Base-by-base conservation (phyloP, 2,888 invertebrate species). In the Colletes collaris region DNA sequence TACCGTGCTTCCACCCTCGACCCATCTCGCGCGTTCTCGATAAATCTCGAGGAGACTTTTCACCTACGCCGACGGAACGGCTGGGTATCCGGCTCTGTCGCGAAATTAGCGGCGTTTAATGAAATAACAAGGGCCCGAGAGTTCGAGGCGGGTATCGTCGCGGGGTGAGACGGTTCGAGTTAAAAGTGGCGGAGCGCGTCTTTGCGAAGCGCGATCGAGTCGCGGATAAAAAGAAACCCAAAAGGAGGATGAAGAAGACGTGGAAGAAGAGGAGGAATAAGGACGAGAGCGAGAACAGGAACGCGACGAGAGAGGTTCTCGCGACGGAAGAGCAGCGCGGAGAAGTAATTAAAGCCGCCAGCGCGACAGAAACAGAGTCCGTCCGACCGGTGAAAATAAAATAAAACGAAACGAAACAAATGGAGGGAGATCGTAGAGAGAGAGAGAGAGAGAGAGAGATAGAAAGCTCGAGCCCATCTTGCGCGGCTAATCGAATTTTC, bases 401-500 rank as follows among this genome's bases (percentile, higher is more conserved):
- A 92, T 92, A 91, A 92, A 92, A 92, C 90, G 90, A 89, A 90
- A 91, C 90, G 88, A 89, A 89, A 89, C 90, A 90, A 90, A 89
- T 87, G 91, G 86, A 90, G 88, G 60, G 44, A 56, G 46, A 10
- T 1, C 8, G 44, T 4, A 46, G 10, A 46, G 40, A 19, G 35
- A 46, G n/a, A 66, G 58, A 52, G 53, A 46, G 60, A 40, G 27
- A 10, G 16, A 55, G 37, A 46, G 60, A 40, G 27, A 10, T 11
- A 55, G 37, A 46, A 8, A 46, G 4, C 81, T 79, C 88, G 87
- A 90, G 89, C 90, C 91, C 91, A 91, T 91, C 91, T 91, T 87
- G 87, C 90, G 83, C 88, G 89, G 89, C 90, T 92, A 93, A 93
- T 92, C 91, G 89, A 91, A 92, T 93, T 92, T 92, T 89, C 90